These are phyloP conservation scores for Sebastes trivittatus DNA, from an alignment of 2,797 vertebrate genomes.

Conservation along the genomic window DNA sequence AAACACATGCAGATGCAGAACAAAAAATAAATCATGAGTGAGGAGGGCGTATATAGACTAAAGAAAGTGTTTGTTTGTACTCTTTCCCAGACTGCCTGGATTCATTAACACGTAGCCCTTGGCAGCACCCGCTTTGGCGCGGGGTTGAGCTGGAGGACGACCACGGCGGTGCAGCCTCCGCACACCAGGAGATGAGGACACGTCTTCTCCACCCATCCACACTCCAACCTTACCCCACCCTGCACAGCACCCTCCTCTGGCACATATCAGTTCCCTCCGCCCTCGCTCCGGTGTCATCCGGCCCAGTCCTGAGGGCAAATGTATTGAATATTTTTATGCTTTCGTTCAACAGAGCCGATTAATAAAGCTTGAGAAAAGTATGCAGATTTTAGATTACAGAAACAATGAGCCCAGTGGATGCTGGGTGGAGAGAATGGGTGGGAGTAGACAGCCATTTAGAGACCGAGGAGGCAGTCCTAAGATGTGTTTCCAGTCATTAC, in stretches of 20 bases:
- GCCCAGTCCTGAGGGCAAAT: background rate
- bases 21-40: slow-evolving; percentile 50
- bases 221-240: slow-evolving; percentile 20
- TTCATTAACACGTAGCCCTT: slow-evolving; percentile 64
- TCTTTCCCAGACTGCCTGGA: slow-evolving; percentile 54
- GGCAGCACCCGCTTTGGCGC: slow-evolving; percentile 51
- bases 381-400: slow-evolving; percentile 16
- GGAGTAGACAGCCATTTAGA: slow-evolving; percentile 16
- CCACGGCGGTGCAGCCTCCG: slow-evolving; percentile 23
- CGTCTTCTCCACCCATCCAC: slow-evolving; percentile 42
- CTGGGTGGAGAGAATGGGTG: background rate
- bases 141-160: slow-evolving; percentile 38
- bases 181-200: slow-evolving; percentile 54
- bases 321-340: background rate
- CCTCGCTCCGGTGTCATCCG: background rate
- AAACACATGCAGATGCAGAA: slow-evolving; percentile 46
- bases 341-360: slow-evolving; percentile 2
- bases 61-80: slow-evolving; percentile 63
- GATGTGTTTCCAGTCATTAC: slow-evolving; percentile 54
- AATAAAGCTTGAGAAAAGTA: slow-evolving; percentile 8
- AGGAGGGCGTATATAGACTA: slow-evolving; percentile 39
- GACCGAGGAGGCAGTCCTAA: slow-evolving; percentile 20
- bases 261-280: slow-evolving; percentile 6
- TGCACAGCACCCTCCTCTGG: slow-evolving; percentile 31
- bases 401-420: slow-evolving; percentile 4